These are phyloP conservation scores for Bettongia penicillata DNA, from an alignment of 2,113 vertebrate species.

Conservation along the genomic window DNA sequence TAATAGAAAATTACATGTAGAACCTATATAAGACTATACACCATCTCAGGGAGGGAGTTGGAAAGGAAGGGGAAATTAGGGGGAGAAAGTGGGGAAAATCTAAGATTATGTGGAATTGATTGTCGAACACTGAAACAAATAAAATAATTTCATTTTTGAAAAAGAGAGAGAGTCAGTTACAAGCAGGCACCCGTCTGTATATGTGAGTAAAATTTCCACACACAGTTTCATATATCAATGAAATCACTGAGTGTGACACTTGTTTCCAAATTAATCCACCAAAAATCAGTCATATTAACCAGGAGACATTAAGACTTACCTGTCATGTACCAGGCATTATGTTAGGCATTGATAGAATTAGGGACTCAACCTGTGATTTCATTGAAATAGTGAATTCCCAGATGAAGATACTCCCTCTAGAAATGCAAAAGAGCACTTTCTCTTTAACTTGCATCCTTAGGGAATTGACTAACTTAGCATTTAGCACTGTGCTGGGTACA, in stretches of 20 bases:
- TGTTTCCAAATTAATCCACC: not conserved
- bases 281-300: not conserved
- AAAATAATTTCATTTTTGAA: too few relatives aligned
- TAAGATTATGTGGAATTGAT: too few relatives aligned
- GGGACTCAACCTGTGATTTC: not conserved
- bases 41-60: too few relatives aligned
- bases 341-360: not conserved
- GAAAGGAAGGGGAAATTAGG: too few relatives aligned
- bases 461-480: not conserved
- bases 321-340: not conserved
- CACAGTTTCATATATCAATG: not conserved
- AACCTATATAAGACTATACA: too few relatives aligned
- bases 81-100: too few relatives aligned
- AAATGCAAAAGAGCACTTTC: not conserved
- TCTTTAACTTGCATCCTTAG: not conserved
- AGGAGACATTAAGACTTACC: not conserved
- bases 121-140: too few relatives aligned
- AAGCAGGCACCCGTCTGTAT: not conserved
- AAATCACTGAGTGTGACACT: not conserved
- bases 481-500: not conserved
- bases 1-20: too few relatives aligned
- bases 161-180: not conserved
- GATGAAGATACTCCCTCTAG: not conserved
- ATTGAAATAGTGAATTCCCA: not conserved
- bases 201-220: not conserved